phyloP scores from a whole-genome alignment of 1,140 invertebrate species.

The Drosophila navojoa region DNA sequence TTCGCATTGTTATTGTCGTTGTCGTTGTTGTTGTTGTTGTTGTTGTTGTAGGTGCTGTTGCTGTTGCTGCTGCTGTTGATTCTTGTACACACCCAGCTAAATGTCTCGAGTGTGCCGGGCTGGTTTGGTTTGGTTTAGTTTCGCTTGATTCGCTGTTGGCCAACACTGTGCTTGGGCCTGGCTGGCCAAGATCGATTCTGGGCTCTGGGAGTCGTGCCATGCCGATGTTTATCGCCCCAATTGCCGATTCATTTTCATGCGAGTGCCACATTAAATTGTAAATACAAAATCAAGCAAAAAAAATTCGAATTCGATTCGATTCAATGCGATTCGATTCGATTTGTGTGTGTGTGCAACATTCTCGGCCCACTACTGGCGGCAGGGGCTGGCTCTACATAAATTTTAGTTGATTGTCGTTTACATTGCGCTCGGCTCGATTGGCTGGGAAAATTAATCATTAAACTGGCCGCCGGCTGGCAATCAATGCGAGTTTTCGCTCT shows the following conservation, averaged over 20 bases:
- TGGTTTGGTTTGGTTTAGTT: slow-evolving; percentile 16
- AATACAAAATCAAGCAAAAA: slow-evolving; percentile 77
- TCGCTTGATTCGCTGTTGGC: slow-evolving; percentile 2
- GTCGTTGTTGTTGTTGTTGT: slow-evolving; percentile 6
- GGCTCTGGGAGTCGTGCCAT: slow-evolving; percentile 65
- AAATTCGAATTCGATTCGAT: slow-evolving; percentile 6
- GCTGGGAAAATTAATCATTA: slow-evolving; percentile 82
- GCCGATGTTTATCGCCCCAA: slow-evolving; percentile 67
- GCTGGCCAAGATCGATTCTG: slow-evolving; percentile 71
- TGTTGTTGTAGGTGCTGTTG: slow-evolving; percentile 2
- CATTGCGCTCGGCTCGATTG: slow-evolving; percentile 48
- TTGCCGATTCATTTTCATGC: slow-evolving; percentile 41
- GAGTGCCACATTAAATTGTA: slow-evolving; percentile 67
- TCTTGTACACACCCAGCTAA: slow-evolving; percentile 66
- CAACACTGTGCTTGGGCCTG: slow-evolving; percentile 36
- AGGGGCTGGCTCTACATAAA: slow-evolving; percentile 18
- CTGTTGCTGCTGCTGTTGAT: slow-evolving; percentile 13
- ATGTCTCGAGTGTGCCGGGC: slow-evolving; percentile 53
- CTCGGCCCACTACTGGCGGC: slow-evolving; percentile 35
- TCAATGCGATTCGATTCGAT: not conserved
- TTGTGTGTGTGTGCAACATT: slow-evolving; percentile 31
- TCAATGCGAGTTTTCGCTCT: slow-evolving; percentile 59
- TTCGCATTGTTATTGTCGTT: slow-evolving; percentile 28
- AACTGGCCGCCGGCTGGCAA: slow-evolving; percentile 54
- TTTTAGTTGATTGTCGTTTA: slow-evolving; percentile 52